Base-by-base conservation (phyloP, 2,888 invertebrate genomes). In the Buathra laborator region DNA sequence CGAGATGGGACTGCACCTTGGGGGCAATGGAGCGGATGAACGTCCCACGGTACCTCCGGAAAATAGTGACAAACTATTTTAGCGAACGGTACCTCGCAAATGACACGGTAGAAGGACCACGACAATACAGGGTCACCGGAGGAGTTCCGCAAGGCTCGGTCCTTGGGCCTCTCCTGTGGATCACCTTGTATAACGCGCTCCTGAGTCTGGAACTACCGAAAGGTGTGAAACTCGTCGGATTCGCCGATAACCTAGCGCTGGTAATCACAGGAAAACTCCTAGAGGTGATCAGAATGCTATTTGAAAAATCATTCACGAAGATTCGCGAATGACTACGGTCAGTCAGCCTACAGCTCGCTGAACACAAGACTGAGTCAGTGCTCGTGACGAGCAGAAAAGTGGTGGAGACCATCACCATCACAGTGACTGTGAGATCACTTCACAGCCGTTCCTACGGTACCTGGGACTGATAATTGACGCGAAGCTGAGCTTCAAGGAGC, bases 381-480 rank as follows among this genome's bases (percentile, higher is more conserved):
- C 82, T 84, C 5, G 77, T 86, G 7, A 81, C 80, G 0, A 77
- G 86, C 67, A 76, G 85, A 24, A 86, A 82, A 68, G 29, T 46
- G 0, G 62, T 64, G 2, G 84, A 86, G 37, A 83, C 67, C 37
- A 83, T 80, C 66, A 83, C 78, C 10, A 72, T 87, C n/a, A 67
- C 37, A 46, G 81, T 78, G 71, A 83, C 3, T 44, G 81, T 12
- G 77, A 80, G 6, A 87, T 89, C n/a, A 80, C 62, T 7, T 83
- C 87, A 3, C 79, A 85, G 53, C 83, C 85, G 29, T 86, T 12
- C 46, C 75, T 89, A 10, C 78, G 85, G 77, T 89, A 89, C 66
- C 72, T 89, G 70, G 87, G 88, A 59, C 82, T 89, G 44, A 87
- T 78, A 56, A 46, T 89, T 12, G 86, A 88, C 71, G 85, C 84